A percentile compares a stretch with the other conserved stretches of the same genome.
phyloP scores from a whole-genome alignment of 2,888 invertebrate genomes.

The Parnassius glacialis region DNA sequence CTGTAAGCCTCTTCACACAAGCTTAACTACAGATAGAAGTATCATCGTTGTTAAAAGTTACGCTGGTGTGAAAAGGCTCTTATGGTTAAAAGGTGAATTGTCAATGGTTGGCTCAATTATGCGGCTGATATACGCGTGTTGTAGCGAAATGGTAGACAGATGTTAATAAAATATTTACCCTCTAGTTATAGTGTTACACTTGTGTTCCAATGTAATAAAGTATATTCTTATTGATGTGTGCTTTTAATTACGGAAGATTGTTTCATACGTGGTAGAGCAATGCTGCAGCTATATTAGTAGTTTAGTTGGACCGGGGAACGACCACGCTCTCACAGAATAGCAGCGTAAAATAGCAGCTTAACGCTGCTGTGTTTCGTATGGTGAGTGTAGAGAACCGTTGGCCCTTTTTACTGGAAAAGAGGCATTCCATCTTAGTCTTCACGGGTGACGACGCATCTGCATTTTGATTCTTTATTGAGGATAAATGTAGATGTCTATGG shows the following conservation, averaged over 20 bases:
- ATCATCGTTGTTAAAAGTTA: neutral
- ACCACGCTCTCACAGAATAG: too few species aligned
- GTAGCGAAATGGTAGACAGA: slow-evolving; percentile 7
- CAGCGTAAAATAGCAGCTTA: too few species aligned
- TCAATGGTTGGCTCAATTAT: slow-evolving; percentile 15
- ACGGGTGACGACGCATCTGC: too few species aligned
- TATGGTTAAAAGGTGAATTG: slow-evolving; percentile 4
- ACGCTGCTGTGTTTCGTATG: too few species aligned
- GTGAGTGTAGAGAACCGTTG: too few species aligned
- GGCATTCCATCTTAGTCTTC: too few species aligned
- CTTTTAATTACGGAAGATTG: slow-evolving; percentile 4
- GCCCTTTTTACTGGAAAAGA: too few species aligned
- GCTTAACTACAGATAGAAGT: neutral
- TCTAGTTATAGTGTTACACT: slow-evolving; percentile 24
- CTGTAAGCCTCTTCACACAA: slow-evolving; percentile 17
- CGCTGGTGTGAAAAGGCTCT: slow-evolving; percentile 11
- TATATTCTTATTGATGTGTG: slow-evolving; percentile 25
- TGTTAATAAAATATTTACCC: slow-evolving; percentile 23
- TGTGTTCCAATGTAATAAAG: slow-evolving; percentile 27
- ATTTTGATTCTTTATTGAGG: too few species aligned
- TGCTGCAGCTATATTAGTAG: too few species aligned
- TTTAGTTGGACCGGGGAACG: too few species aligned
- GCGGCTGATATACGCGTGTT: slow-evolving; percentile 2
- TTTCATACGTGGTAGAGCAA: neutral
- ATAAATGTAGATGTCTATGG: too few species aligned